Conservation (phyloP, 1,140 invertebrate genomes). For the Berghia stephanieae region DNA sequence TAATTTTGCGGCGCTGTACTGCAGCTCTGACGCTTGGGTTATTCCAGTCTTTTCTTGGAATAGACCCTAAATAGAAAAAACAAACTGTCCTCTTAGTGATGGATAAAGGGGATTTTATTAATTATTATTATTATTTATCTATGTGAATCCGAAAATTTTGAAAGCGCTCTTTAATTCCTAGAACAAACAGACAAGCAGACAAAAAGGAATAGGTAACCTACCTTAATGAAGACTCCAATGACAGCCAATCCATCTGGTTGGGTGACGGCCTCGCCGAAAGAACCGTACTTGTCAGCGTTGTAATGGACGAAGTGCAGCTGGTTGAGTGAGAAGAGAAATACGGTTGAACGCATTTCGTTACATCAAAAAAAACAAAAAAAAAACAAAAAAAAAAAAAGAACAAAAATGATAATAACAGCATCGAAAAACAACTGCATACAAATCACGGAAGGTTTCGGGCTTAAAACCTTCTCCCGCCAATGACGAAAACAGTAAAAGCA, state of each 20-base stretch:
- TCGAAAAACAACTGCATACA: background rate
- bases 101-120: too few relatives aligned
- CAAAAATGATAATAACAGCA: background rate
- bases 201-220: slow-evolving; percentile 50
- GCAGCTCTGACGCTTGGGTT: too few relatives aligned
- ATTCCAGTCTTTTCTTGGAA: too few relatives aligned
- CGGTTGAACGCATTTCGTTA: background rate
- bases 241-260: slow-evolving; percentile 76
- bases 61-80: too few relatives aligned
- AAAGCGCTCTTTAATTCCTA: too few relatives aligned
- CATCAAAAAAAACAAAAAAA: background rate
- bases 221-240: slow-evolving; percentile 76
- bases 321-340: slow-evolving; percentile 52
- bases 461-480: too few relatives aligned
- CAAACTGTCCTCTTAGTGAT: too few relatives aligned
- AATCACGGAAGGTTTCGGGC: too few relatives aligned
- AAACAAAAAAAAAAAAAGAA: background rate
- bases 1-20: too few relatives aligned
- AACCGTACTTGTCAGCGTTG: slow-evolving; percentile 43
- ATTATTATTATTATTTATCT: too few relatives aligned
- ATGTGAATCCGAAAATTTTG: too few relatives aligned
- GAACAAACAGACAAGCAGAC: slow-evolving; percentile 27
- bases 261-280: slow-evolving; percentile 69
- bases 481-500: too few relatives aligned
- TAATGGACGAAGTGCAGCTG: slow-evolving; percentile 56